Evolutionary conservation across 2,888 invertebrate species (phyloP), one percentile per base, ranked within the genome.

Genomic region (Eulithis prunata): DNA sequence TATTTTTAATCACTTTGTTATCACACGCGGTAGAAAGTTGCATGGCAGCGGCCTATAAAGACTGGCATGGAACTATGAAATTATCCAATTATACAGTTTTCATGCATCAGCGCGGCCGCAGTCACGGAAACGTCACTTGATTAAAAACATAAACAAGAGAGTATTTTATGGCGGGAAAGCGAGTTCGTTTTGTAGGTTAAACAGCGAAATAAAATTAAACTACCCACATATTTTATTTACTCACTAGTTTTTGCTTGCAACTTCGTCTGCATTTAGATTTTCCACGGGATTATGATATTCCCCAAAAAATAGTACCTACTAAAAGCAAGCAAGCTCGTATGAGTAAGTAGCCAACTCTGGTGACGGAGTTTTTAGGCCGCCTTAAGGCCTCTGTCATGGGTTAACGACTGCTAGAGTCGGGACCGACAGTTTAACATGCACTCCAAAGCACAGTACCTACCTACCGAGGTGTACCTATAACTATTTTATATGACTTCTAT

Each of bases 71-170:
- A 2, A 6, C 32, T 75, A 76, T 72, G 61, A 73, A 78, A 74
- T 72, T 68, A 66, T 64, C 62, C 66, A 74, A 74, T 62, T 70
- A 71, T 63, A 64, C 60, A 11, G 67, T 70, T 80, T 77, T 76
- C 80, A 80, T 83, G 84, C 78, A 75, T 73, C 76, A 69, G 64
- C 62, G 61, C 57, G 66, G 85, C 77, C 72, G 82, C 76, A 80
- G 83, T 86, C 88, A 87, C 88, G 87, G 77, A 86, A 87, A 83
- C 81, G 82, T 83, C 84, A 83, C 74, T 77, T 83, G 83, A 87
- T 86, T 86, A 87, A 85, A 81, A 73, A 75, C 68, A 75, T 81
- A 77, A 75, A 80, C 75, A 78, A 72, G 70, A 79, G 81, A 78
- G 78, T 76, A 64, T 68, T 72, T 82, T 78, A 81, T 78, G 75